Percentiles rank a stretch among this genome's conserved stretches.
phyloP scores from a whole-genome alignment of 2,113 vertebrate species.

The Thunnus thynnus region DNA sequence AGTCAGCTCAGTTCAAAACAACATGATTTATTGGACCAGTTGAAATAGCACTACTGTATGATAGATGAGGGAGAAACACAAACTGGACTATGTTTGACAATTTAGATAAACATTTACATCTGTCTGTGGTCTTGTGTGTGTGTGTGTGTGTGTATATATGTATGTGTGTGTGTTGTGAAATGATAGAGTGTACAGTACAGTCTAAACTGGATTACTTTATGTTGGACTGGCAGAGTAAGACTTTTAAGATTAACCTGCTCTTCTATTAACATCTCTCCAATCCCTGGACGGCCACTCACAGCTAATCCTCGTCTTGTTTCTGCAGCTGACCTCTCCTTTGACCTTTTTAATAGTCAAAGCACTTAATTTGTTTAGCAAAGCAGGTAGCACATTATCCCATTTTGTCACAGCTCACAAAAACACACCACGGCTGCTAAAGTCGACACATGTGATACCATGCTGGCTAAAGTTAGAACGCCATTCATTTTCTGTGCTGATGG shows the following conservation, averaged over 20 bases:
- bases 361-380: slow-evolving; percentile 2
- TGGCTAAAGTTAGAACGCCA: neutral
- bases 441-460: too few relatives aligned
- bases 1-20: too few relatives aligned
- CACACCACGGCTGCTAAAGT: too few relatives aligned
- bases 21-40: neutral
- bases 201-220: slow-evolving; percentile 18
- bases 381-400: neutral
- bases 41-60: neutral
- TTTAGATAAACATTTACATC: slow-evolving; percentile 31
- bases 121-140: neutral
- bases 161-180: neutral
- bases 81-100: neutral
- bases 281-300: neutral
- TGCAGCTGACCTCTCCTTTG: neutral
- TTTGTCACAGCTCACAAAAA: neutral
- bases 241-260: neutral
- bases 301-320: slow-evolving; percentile 1
- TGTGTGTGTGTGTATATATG: neutral
- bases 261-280: neutral
- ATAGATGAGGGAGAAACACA: neutral
- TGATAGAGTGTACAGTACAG: neutral
- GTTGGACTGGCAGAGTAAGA: slow-evolving; percentile 1
- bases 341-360: neutral
- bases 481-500: neutral